Percentiles rank a stretch among this genome's conserved stretches.
Evolutionary conservation across 2,113 vertebrate genomes (phyloP).

Genomic region (Ceyx margarethae): DNA sequence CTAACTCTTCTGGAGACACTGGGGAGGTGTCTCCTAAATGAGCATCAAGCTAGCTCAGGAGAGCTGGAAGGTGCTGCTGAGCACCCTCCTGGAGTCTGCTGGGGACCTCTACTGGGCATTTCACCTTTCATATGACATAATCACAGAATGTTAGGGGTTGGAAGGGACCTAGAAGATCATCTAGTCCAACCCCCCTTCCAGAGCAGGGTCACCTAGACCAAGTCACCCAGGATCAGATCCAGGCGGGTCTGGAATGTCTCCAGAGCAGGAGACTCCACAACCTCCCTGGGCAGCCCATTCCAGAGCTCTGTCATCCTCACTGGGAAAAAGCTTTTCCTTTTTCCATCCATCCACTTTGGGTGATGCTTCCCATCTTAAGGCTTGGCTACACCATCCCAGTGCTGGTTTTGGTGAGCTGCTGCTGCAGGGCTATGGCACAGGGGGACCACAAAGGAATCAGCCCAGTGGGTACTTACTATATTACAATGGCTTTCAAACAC

Average conservation of each 20-base stretch:
- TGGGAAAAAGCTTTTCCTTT: too few species aligned
- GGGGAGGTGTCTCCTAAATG: not conserved
- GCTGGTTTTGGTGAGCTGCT: not conserved
- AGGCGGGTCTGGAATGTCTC: too few species aligned
- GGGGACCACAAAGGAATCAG: not conserved
- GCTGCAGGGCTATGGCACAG: fast-evolving
- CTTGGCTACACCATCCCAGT: fast-evolving
- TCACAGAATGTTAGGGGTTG: too few species aligned
- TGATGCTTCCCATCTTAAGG: not conserved
- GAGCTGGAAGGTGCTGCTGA: not conserved
- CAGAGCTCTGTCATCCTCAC: too few species aligned
- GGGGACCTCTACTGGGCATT: not conserved
- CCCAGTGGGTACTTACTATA: not conserved
- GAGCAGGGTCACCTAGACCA: too few species aligned
- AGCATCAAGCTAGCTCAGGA: fast-evolving
- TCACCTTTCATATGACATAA: not conserved
- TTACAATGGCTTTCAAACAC: not conserved
- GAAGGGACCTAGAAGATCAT: too few species aligned
- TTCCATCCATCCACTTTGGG: too few species aligned
- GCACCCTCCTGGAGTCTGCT: not conserved
- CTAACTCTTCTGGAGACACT: fast-evolving
- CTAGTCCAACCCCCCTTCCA: too few species aligned
- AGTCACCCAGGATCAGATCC: too few species aligned
- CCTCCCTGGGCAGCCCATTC: too few species aligned
- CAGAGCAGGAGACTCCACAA: too few species aligned